Percentiles rank a stretch among this genome's conserved stretches.
Evolutionary conservation across 2,888 invertebrate genomes (phyloP).

Genomic region (Melanostoma scalare): DNA sequence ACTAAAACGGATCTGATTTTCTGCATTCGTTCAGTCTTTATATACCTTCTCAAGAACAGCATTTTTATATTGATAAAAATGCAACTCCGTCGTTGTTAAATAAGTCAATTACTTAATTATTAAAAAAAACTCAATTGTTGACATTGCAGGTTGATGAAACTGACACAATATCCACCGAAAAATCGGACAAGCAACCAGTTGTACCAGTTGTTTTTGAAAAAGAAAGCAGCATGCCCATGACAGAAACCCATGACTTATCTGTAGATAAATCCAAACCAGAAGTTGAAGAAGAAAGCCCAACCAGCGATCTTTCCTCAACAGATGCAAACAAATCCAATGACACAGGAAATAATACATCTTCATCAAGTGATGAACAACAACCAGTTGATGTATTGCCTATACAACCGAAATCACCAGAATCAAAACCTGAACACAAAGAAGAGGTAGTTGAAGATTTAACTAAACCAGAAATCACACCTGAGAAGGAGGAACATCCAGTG

Average conservation of each 20-base stretch:
- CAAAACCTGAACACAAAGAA: slow-evolving; percentile 9
- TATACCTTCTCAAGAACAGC: no score
- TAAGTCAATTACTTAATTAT: slow-evolving; percentile 1
- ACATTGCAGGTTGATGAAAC: slow-evolving; percentile 41
- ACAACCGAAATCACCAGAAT: slow-evolving; percentile 8
- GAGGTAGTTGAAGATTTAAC: not conserved
- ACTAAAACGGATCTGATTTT: no score
- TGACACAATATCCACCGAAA: slow-evolving; percentile 24
- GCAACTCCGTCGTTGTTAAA: no score
- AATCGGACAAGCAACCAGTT: slow-evolving; percentile 32
- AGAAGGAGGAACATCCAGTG: not conserved
- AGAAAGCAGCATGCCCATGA: not conserved
- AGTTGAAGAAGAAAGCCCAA: slow-evolving; percentile 52
- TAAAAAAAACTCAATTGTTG: no score
- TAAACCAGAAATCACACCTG: slow-evolving; percentile 47
- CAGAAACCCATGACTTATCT: slow-evolving; percentile 38
- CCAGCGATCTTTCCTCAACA: slow-evolving; percentile 52
- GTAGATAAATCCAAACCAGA: slow-evolving; percentile 43
- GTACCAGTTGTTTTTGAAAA: slow-evolving; percentile 10
- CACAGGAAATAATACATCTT: slow-evolving; percentile 48
- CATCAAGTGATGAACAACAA: slow-evolving; percentile 50
- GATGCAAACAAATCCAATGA: slow-evolving; percentile 64
- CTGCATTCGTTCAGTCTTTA: no score
- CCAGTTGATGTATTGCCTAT: not conserved
- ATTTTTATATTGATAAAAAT: no score